Percentiles rank a stretch among this genome's conserved stretches.
Evolutionary conservation across 2,113 vertebrate genomes (phyloP).

Genomic region (Notarius lentiginosus): DNA sequence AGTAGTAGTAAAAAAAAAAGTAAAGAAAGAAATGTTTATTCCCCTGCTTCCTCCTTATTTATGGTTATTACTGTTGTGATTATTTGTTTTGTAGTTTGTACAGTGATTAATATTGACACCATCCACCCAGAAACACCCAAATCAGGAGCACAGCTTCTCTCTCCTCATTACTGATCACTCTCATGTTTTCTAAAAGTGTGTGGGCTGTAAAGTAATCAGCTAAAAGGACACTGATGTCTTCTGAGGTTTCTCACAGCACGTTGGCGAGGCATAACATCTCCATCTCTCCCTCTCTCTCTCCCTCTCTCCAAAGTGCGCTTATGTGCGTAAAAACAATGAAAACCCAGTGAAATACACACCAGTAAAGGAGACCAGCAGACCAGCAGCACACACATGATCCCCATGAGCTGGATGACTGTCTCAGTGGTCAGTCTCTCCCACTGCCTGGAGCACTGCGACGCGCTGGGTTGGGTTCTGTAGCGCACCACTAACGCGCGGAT

Average conservation of each 20-base stretch:
- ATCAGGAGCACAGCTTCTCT: background rate
- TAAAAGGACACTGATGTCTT: background rate
- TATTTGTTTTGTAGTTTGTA: no score
- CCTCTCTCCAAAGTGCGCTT: background rate
- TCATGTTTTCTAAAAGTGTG: background rate
- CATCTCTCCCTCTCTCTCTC: no score
- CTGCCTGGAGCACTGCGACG: slow-evolving; percentile 75
- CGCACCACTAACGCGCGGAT: slow-evolving; percentile 83
- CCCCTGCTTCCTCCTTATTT: no score
- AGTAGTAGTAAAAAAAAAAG: no score
- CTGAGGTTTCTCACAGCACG: background rate
- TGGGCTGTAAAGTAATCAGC: no score
- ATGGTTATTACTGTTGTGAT: no score
- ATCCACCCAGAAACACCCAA: no score
- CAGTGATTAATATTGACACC: no score
- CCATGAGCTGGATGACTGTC: slow-evolving; percentile 89
- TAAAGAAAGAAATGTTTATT: no score
- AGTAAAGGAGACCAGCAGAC: slow-evolving; percentile 92
- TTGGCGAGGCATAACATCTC: background rate
- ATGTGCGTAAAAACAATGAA: background rate
- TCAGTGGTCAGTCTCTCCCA: slow-evolving; percentile 92
- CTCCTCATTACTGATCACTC: background rate
- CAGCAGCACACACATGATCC: slow-evolving; percentile 92
- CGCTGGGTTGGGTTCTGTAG: slow-evolving; percentile 75
- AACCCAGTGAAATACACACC: slow-evolving; percentile 73